Evolutionary conservation across 1,140 invertebrate genomes (phyloP).

Genomic region (Pogonomyrmex californicus): DNA sequence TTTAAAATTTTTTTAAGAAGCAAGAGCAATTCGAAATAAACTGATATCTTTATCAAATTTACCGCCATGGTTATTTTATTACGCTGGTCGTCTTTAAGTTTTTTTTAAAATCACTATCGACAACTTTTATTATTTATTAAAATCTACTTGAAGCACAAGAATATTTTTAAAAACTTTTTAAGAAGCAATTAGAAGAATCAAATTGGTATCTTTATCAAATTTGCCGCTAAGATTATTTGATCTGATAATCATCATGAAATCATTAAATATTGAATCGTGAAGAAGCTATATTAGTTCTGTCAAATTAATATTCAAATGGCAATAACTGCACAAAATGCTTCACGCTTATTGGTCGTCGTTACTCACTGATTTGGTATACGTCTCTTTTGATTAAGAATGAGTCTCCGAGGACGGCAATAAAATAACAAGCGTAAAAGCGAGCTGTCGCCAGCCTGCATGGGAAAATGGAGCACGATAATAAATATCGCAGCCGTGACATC

Average conservation of each 20-base stretch:
- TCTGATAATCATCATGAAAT: neutral
- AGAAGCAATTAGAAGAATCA: too few relatives aligned
- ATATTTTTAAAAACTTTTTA: too few relatives aligned
- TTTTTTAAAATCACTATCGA: too few relatives aligned
- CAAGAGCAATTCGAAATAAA: too few relatives aligned
- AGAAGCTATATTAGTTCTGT: neutral
- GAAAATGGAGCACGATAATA: constrained; percentile 53
- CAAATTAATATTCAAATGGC: neutral
- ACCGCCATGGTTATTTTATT: too few relatives aligned
- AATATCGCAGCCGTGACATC: constrained; percentile 53
- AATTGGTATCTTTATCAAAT: too few relatives aligned
- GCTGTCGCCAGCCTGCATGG: constrained; percentile 37
- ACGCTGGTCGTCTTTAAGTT: too few relatives aligned
- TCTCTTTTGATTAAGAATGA: constrained; percentile 45
- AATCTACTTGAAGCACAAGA: too few relatives aligned
- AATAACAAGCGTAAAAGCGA: constrained; percentile 48
- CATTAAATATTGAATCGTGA: neutral
- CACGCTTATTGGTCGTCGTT: constrained; percentile 3
- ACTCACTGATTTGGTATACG: neutral
- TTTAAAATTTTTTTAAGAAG: too few relatives aligned
- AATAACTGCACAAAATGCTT: neutral
- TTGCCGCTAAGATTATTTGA: too few relatives aligned
- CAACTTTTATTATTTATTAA: too few relatives aligned
- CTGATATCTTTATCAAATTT: too few relatives aligned
- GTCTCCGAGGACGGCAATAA: constrained; percentile 37